Conservation (phyloP, 2,888 invertebrate species). For the Siphonodentalium dalli region DNA sequence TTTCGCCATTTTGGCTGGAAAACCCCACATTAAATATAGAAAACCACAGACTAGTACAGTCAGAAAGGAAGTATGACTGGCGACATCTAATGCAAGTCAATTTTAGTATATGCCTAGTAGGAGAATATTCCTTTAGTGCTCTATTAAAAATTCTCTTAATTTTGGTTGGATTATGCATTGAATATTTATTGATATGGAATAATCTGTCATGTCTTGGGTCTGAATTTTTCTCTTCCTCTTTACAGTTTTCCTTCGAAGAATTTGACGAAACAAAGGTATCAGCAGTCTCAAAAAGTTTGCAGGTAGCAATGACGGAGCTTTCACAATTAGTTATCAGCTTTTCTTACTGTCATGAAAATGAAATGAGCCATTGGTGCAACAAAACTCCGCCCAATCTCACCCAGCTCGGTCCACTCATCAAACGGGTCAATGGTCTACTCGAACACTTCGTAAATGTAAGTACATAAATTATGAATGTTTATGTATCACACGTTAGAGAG, state of each 20-base stretch:
- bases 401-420: slow-evolving; percentile 50
- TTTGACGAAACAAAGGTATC: slow-evolving; percentile 33
- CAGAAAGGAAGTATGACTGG: too few relatives aligned
- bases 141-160: too few relatives aligned
- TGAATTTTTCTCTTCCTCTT: slow-evolving; percentile 11
- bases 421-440: slow-evolving; percentile 46
- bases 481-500: too few relatives aligned
- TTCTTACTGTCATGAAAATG: slow-evolving; percentile 56
- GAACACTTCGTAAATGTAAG: slow-evolving; percentile 46
- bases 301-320: slow-evolving; percentile 50
- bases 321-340: slow-evolving; percentile 55
- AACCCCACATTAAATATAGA: too few relatives aligned
- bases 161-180: too few relatives aligned
- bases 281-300: slow-evolving; percentile 39
- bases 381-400: slow-evolving; percentile 45
- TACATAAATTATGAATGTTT: background rate
- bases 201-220: too few relatives aligned
- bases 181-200: too few relatives aligned
- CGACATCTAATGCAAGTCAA: too few relatives aligned
- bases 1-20: too few relatives aligned
- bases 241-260: slow-evolving; percentile 37
- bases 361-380: slow-evolving; percentile 58
- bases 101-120: too few relatives aligned
- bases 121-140: too few relatives aligned
- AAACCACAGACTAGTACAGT: too few relatives aligned